Base-by-base conservation (phyloP, 2,113 vertebrate species). In the Cyanoramphus novaezelandiae region DNA sequence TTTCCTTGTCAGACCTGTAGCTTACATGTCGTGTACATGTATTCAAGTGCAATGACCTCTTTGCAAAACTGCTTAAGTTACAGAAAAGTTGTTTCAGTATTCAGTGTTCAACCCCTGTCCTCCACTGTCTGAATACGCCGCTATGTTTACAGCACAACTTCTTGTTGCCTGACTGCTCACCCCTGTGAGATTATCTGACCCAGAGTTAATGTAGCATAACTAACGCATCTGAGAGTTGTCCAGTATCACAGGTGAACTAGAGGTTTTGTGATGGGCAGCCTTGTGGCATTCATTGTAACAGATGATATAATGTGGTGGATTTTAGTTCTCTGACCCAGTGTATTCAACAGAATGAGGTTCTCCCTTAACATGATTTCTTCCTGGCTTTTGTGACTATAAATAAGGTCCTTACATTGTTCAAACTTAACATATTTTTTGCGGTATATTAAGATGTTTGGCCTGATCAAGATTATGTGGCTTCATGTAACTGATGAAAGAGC, bases 361-460 rank as follows among this genome's bases (percentile, higher is more conserved):
- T 77, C 72, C 50, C 63, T 69, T 70, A 69, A 77, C 10, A 88
- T 62, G 24, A 50, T 76, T 82, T 78, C 78, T 84, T 60, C 82
- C 63, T 88, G 59, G 14, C 65, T 82, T 91, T 77, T 46, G 23
- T 60, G 84, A 43, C 43, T 76, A 46, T 55, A 94, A 81, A 52
- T 57, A 78, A 91, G 70, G 64, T 47, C 35, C 35, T 91, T 67
- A 64, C 7, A 27, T 39, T 77, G 39, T 80, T 88, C 67, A 88
- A 80, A 78, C 28, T 28, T 41, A 79, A 78, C 28, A 31, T 41
- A 79, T 29, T 70, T 94, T 93, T 90, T 65, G 57, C 43, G 13
- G 59, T 88, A 88, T 55, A 87, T 92, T 92, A 92, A 95, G 84
- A 92, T 81, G 50, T 83, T 96, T 94, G 87, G 78, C 68, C 93